Conservation (phyloP, 2,888 invertebrate genomes). For the Ophion obscuratus region DNA sequence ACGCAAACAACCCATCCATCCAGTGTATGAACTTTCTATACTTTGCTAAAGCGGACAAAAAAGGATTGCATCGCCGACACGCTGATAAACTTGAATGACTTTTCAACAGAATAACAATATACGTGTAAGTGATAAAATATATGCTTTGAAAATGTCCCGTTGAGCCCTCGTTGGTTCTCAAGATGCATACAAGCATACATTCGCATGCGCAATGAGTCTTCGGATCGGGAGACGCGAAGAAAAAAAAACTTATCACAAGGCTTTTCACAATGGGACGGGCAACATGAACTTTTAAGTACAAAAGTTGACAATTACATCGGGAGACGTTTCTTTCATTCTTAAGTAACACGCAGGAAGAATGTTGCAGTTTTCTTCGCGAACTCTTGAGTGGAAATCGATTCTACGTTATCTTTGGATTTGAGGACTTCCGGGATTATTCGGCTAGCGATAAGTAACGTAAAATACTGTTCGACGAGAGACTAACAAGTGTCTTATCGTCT, state of each 20-base stretch:
- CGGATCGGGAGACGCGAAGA: not conserved
- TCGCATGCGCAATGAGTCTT: conserved; percentile 10
- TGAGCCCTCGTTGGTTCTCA: conserved; percentile 46
- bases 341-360: conserved; percentile 34
- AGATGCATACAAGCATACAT: conserved; percentile 32
- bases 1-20: not conserved
- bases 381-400: not conserved
- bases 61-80: conserved; percentile 25
- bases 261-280: not conserved
- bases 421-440: not conserved
- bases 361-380: conserved; percentile 11
- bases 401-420: conserved; percentile 35
- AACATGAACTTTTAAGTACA: conserved; percentile 49
- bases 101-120: conserved; percentile 58
- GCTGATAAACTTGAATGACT: conserved; percentile 47
- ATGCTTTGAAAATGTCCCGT: conserved; percentile 39
- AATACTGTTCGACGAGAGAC: conserved; percentile 42
- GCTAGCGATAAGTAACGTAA: conserved; percentile 25
- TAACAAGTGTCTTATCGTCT: conserved; percentile 4
- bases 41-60: not conserved
- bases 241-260: conserved; percentile 10
- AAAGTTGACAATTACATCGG: conserved; percentile 23
- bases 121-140: conserved; percentile 49
- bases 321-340: conserved; percentile 14
- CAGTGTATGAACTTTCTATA: not conserved